These are phyloP conservation scores for Ambastaia sidthimunki DNA, from an alignment of 2,797 vertebrate genomes.

Conservation along the genomic window DNA sequence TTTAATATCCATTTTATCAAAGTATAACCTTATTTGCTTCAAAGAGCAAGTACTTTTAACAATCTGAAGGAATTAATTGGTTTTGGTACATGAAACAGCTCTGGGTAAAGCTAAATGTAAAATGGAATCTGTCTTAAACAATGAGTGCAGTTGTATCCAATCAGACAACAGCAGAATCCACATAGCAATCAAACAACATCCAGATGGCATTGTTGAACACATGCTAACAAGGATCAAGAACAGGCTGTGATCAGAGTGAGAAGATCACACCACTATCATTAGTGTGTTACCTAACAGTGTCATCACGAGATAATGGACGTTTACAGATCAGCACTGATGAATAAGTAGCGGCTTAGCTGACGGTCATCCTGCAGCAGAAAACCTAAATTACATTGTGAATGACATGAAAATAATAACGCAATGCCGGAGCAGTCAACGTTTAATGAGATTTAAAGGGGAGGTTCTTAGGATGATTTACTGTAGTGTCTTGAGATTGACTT, in stretches of 20 bases:
- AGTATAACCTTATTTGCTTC: neutral
- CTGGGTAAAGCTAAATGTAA: slow-evolving; percentile 8
- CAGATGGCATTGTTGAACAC: slow-evolving; percentile 23
- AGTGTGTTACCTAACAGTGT: slow-evolving; percentile 35
- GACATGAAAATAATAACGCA: slow-evolving; percentile 74
- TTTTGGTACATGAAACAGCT: slow-evolving; percentile 13
- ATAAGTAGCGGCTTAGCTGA: slow-evolving; percentile 28
- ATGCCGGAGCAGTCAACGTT: slow-evolving; percentile 12
- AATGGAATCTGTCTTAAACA: slow-evolving; percentile 8
- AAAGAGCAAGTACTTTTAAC: slow-evolving; percentile 2
- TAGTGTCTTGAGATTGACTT: slow-evolving; percentile 23
- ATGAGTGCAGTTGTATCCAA: neutral
- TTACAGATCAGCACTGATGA: slow-evolving; percentile 34
- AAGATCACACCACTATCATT: slow-evolving; percentile 31
- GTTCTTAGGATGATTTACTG: slow-evolving; percentile 12
- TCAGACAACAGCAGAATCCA: neutral
- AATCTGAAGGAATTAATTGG: slow-evolving; percentile 17
- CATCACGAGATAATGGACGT: slow-evolving; percentile 33
- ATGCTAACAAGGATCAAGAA: slow-evolving; percentile 8
- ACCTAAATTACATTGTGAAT: slow-evolving; percentile 66
- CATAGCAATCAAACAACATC: slow-evolving; percentile 32
- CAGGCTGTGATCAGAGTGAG: neutral
- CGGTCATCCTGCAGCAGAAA: neutral
- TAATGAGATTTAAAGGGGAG: slow-evolving; percentile 25
- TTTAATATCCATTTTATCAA: slow-evolving; percentile 29